Conservation (phyloP, 2,888 invertebrate genomes). For the Pseudococcus jackbeardsleyi region DNA sequence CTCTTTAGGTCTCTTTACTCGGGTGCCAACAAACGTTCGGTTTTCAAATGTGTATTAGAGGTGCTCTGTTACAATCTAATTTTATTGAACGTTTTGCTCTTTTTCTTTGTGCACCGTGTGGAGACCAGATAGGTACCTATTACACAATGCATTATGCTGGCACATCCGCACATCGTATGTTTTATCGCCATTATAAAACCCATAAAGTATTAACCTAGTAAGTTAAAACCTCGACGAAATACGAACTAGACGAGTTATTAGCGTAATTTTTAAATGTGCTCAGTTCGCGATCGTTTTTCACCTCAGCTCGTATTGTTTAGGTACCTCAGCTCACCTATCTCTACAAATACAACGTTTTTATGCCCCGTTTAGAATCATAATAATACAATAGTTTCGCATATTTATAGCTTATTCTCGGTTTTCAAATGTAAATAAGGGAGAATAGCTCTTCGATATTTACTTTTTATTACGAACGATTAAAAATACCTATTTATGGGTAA, state of each 20-base stretch:
- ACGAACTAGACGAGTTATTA: background rate
- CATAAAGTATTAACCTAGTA: background rate
- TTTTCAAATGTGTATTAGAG: background rate
- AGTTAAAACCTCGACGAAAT: background rate
- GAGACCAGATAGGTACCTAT: background rate
- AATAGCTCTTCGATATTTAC: conserved; percentile 23
- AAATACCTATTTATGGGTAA: background rate
- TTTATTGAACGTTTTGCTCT: conserved; percentile 11
- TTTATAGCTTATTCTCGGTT: background rate
- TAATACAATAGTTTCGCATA: background rate
- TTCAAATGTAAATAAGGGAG: conserved; percentile 3
- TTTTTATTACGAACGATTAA: conserved; percentile 32
- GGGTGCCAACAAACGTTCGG: background rate
- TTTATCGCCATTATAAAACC: conserved; percentile 30
- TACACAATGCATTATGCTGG: conserved; percentile 2
- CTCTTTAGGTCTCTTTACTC: background rate
- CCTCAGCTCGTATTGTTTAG: background rate
- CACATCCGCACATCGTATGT: conserved; percentile 29
- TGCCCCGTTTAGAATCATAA: background rate
- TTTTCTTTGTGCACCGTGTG: background rate
- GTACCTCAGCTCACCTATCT: background rate
- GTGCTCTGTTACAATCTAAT: background rate
- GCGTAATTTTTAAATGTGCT: background rate
- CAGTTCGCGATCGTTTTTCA: background rate
- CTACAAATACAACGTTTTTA: background rate